phyloP scores from a whole-genome alignment of 2,888 invertebrate genomes.

The Altica lythri region DNA sequence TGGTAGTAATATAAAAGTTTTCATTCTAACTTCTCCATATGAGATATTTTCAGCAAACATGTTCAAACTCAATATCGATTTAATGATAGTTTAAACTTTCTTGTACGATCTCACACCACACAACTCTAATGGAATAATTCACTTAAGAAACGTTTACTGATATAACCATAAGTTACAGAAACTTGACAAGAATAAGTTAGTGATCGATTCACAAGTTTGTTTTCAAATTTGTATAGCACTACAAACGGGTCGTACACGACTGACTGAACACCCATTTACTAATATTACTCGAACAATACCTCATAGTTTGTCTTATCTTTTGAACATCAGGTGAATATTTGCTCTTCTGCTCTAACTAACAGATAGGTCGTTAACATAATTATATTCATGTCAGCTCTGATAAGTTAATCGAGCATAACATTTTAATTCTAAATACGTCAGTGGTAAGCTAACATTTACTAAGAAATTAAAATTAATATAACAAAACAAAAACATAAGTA shows the following conservation, averaged over 20 bases:
- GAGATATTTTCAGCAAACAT: slow-evolving; percentile 1
- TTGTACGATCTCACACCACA: slow-evolving; percentile 5
- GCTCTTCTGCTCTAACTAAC: not conserved
- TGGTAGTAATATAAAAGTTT: no score
- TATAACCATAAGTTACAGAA: slow-evolving; percentile 16
- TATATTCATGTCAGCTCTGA: no score
- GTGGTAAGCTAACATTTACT: no score
- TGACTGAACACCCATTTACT: slow-evolving; percentile 16
- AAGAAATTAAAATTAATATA: no score
- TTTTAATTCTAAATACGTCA: no score
- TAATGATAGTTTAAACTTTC: slow-evolving; percentile 12
- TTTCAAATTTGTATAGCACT: slow-evolving; percentile 14
- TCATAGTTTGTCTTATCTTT: slow-evolving; percentile 15
- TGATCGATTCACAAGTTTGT: slow-evolving; percentile 19
- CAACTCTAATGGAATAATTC: slow-evolving; percentile 24
- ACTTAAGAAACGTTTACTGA: slow-evolving; percentile 19
- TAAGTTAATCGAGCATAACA: no score
- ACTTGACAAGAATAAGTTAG: slow-evolving; percentile 17
- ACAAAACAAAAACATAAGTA: no score
- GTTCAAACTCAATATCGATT: slow-evolving; percentile 1
- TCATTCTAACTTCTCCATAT: no score
- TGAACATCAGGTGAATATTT: slow-evolving; percentile 13
- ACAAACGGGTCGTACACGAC: slow-evolving; percentile 3
- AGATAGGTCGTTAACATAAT: no score
- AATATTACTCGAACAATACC: slow-evolving; percentile 13